A percentile compares a stretch with the other conserved stretches of the same genome.
Evolutionary conservation across 2,888 invertebrate genomes (phyloP).

Genomic region (Colletes collaris): DNA sequence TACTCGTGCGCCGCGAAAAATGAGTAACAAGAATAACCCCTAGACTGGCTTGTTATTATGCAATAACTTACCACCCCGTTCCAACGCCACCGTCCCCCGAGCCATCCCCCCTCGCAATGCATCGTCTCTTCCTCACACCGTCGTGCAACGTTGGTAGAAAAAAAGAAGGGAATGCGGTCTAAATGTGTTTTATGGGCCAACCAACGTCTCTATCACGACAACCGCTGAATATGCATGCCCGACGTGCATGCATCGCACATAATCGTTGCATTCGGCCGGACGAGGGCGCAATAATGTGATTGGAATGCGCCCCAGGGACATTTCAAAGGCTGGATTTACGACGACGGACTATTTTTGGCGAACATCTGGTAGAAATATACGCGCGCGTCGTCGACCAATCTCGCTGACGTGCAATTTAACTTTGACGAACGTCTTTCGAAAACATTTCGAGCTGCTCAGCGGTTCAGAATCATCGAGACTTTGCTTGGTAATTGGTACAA

Average conservation of each 20-base stretch:
- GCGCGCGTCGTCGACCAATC: too few relatives aligned
- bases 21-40: conserved; percentile 76
- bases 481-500: too few relatives aligned
- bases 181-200: conserved; percentile 78
- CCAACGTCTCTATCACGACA: conserved; percentile 80
- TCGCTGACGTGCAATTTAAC: too few relatives aligned
- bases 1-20: conserved; percentile 74
- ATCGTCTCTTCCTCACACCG: conserved; percentile 48
- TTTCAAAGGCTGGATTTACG: too few relatives aligned
- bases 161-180: conserved; percentile 58
- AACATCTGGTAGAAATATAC: too few relatives aligned
- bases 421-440: too few relatives aligned
- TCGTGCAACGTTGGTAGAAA: conserved; percentile 16
- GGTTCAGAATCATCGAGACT: too few relatives aligned
- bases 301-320: conserved; percentile 17
- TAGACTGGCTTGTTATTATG: conserved; percentile 79
- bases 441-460: too few relatives aligned
- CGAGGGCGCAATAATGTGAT: conserved; percentile 68
- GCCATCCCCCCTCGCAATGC: conserved; percentile 26
- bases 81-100: conserved; percentile 11
- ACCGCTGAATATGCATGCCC: conserved; percentile 77
- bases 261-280: conserved; percentile 62
- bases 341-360: background rate
- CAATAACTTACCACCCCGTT: conserved; percentile 75
- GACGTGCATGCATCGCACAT: conserved; percentile 71